Evolutionary conservation across 2,888 invertebrate species (phyloP), one percentile per base, ranked within the genome.

Genomic region (Syritta pipiens): DNA sequence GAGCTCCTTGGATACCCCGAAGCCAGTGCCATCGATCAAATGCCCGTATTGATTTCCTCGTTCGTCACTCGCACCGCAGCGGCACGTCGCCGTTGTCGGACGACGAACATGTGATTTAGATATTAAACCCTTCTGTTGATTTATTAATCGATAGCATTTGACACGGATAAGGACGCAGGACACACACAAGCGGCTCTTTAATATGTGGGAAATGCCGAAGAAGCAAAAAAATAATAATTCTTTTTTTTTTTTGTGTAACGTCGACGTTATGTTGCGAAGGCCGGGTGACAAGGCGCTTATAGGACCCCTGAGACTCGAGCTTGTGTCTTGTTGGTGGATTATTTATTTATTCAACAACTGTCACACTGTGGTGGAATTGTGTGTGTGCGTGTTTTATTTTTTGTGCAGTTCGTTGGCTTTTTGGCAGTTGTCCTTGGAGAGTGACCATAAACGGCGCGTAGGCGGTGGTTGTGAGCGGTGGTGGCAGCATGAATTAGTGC

Each of bases 51-150:
- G 79, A 79, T 79, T 74, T 55, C 49, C 67, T 74, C 55, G 60
- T 60, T 77, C 76, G 77, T 60, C 60, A 35, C 51, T 57, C 63
- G 44, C 22, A 9, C 35, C 22, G 7, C 30, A n/a, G n/a, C 20
- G n/a, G 22, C 17, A 22, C 51, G 59, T 55, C n/a, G 59, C 51
- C 10, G 44, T 57, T 37, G 22, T 32, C 65, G n/a, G n/a, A n/a
- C n/a, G n/a, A n/a, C n/a, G n/a, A 72, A 67, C 67, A 68, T 62
- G 60, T 79, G 67, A 74, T 74, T 79, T 74, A 79, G 72, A 79
- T 67, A 57, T 74, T 62, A 79, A 79, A 68, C 72, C 74, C 74
- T 79, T 79, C 44, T 67, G 60, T 74, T 79, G 79, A 74, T 79
- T 79, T 79, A 67, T 57, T 67, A 79, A 79, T 79, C 79, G 67